Evolutionary conservation across 2,113 vertebrate species (phyloP).

Genomic region (Physeter macrocephalus): DNA sequence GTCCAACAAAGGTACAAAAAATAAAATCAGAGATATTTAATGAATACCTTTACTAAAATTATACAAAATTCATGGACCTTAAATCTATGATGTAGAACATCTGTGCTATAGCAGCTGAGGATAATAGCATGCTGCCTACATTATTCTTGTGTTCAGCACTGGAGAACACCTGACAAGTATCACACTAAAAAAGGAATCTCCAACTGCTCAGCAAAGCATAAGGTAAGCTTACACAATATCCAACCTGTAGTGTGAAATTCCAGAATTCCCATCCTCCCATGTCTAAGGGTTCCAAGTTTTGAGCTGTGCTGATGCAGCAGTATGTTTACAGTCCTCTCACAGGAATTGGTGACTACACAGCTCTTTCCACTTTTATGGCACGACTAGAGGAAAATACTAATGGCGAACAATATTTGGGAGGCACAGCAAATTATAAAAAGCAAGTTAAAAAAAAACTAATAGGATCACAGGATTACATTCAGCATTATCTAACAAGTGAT

Average conservation of each 20-base stretch:
- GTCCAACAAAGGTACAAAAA: slow-evolving; percentile 24
- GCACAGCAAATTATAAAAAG: not conserved
- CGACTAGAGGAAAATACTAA: not conserved
- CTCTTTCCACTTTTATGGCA: not conserved
- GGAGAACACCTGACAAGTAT: not conserved
- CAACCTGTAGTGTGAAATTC: slow-evolving; percentile 47
- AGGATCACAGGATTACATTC: slow-evolving; percentile 3
- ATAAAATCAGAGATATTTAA: slow-evolving; percentile 5
- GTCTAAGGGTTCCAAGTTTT: slow-evolving; percentile 25
- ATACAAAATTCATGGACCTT: not conserved
- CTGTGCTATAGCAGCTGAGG: not conserved
- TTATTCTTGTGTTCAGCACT: not conserved
- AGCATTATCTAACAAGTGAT: slow-evolving; percentile 50
- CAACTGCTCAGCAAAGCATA: not conserved
- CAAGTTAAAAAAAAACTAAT: not conserved
- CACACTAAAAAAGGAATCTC: not conserved
- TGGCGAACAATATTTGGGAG: not conserved
- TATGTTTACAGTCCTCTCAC: slow-evolving; percentile 2
- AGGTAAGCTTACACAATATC: slow-evolving; percentile 42
- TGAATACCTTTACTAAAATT: slow-evolving; percentile 27
- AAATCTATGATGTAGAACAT: not conserved
- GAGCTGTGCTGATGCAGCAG: slow-evolving; percentile 51
- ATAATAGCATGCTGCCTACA: not conserved
- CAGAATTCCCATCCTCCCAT: slow-evolving; percentile 3
- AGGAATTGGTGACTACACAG: not conserved